A percentile compares a stretch with the other conserved stretches of the same genome.
Conservation (phyloP, 2,888 invertebrate genomes). For the Drosophila mettleri region DNA sequence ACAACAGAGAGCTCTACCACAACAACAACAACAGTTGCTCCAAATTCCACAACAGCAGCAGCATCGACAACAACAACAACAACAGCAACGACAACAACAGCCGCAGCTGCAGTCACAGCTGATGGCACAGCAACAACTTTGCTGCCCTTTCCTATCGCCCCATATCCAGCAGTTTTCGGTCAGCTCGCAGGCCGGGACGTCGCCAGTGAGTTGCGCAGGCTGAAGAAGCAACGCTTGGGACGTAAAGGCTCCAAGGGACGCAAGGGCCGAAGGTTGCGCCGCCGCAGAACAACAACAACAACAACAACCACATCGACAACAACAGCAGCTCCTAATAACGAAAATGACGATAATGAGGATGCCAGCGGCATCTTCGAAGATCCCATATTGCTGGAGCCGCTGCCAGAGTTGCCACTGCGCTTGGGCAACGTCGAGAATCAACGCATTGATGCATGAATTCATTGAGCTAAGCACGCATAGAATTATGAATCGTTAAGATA, state of each 20-base stretch:
- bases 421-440: conserved; percentile 65
- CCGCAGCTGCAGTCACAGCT: conserved; percentile 12
- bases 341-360: background rate
- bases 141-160: conserved; percentile 45
- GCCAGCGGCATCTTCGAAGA: conserved; percentile 19
- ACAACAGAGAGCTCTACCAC: background rate
- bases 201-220: conserved; percentile 13
- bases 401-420: conserved; percentile 51
- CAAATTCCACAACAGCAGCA: background rate
- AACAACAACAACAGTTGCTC: background rate
- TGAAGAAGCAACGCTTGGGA: conserved; percentile 27
- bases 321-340: conserved; percentile 7
- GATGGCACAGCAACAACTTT: conserved; percentile 22
- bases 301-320: conserved; percentile 24
- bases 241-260: conserved; percentile 61
- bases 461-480: conserved; percentile 20
- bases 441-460: conserved; percentile 47
- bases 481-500: conserved; percentile 2
- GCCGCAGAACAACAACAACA: conserved; percentile 50
- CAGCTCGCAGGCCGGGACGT: conserved; percentile 21
- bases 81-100: conserved; percentile 25
- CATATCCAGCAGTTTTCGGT: conserved; percentile 47
- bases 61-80: conserved; percentile 12
- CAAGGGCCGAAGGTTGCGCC: conserved; percentile 49
- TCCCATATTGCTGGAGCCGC: conserved; percentile 47